Evolutionary conservation across 2,888 invertebrate genomes (phyloP).

Genomic region (Eupeodes luniger): DNA sequence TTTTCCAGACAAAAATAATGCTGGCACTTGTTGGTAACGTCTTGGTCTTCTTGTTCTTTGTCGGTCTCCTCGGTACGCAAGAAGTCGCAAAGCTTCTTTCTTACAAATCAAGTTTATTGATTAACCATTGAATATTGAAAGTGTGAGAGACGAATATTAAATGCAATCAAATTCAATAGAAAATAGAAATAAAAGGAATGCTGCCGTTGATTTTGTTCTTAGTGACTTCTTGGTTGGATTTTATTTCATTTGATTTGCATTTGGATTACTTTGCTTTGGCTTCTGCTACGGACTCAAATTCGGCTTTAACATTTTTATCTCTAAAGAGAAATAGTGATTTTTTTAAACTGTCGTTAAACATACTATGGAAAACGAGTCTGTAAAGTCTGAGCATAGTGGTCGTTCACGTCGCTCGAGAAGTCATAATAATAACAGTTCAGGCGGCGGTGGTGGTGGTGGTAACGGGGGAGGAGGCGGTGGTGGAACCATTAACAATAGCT

Average conservation of each 20-base stretch:
- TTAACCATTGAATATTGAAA: conserved; percentile 55
- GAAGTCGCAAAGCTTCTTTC: conserved; percentile 54
- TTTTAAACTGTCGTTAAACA: conserved; percentile 31
- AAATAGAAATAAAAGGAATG: conserved; percentile 52
- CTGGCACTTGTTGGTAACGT: conserved; percentile 74
- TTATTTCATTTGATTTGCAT: conserved; percentile 61
- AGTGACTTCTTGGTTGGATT: conserved; percentile 51
- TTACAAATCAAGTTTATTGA: conserved; percentile 67
- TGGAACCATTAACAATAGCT: conserved; percentile 84
- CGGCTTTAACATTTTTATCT: not conserved
- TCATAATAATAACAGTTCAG: conserved; percentile 83
- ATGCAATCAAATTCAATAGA: conserved; percentile 31
- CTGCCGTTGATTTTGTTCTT: conserved; percentile 59
- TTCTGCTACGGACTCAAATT: not conserved
- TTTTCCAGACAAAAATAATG: conserved; percentile 48
- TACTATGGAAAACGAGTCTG: conserved; percentile 96
- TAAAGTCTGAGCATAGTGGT: conserved; percentile 95
- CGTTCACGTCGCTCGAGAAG: conserved; percentile 89
- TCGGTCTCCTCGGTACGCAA: conserved; percentile 38
- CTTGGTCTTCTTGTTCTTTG: conserved; percentile 30
- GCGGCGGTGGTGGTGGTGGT: conserved; percentile 82
- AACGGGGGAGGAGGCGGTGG: conserved; percentile 81
- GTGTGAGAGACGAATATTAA: conserved; percentile 44
- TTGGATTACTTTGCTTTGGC: conserved; percentile 27
- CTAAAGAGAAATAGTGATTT: conserved; percentile 21